Evolutionary conservation across 2,113 vertebrate genomes (phyloP).

Genomic region (Amblyornis subalaris): DNA sequence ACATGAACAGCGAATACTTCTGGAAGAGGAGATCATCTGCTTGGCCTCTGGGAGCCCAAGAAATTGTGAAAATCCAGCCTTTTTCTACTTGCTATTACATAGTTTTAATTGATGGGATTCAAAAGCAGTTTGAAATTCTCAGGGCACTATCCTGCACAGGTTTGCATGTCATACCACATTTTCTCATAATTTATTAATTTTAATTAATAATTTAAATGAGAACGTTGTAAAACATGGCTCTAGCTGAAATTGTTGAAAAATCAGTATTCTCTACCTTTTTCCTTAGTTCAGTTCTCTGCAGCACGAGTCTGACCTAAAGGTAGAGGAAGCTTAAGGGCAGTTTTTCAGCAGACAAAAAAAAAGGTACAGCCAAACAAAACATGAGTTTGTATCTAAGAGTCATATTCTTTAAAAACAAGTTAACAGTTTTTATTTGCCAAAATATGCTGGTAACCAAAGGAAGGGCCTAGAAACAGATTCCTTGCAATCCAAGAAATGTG

Average conservation of each 20-base stretch:
- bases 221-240: not conserved
- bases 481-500: not conserved
- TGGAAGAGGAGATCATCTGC: not conserved
- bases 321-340: not conserved
- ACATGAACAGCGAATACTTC: not conserved
- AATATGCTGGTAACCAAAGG: not conserved
- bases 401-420: not conserved
- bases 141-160: not conserved
- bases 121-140: conserved; percentile 8
- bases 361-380: not conserved
- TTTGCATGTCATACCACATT: conserved; percentile 18
- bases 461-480: not conserved
- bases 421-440: not conserved
- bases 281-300: not conserved
- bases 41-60: not conserved
- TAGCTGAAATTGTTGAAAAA: not conserved
- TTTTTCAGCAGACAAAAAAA: not conserved
- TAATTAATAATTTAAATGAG: conserved; percentile 45
- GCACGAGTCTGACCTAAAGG: not conserved
- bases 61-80: not conserved
- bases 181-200: conserved; percentile 53
- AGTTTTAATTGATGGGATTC: not conserved
- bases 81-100: not conserved
- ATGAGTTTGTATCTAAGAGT: not conserved
- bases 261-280: not conserved